These are phyloP conservation scores for Centroberyx gerrardi DNA, from an alignment of 2,797 vertebrate species.

Conservation along the genomic window DNA sequence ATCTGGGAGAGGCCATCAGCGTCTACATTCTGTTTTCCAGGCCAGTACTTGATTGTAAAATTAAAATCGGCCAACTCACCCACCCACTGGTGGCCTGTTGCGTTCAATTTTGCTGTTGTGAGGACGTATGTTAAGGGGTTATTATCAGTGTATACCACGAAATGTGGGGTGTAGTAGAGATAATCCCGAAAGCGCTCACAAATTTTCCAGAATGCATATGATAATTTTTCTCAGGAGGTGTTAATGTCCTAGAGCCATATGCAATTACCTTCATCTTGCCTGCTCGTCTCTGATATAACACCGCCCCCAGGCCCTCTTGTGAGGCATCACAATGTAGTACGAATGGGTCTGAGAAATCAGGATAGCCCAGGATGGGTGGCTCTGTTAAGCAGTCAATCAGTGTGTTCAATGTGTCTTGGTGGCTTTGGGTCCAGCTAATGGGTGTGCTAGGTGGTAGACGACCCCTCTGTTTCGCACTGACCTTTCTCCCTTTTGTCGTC, in stretches of 20 bases:
- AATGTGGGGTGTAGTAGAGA: neutral
- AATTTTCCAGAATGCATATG: conserved; percentile 11
- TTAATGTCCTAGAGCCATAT: conserved; percentile 1
- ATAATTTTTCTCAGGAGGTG: neutral
- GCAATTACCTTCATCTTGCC: neutral
- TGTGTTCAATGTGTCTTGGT: neutral
- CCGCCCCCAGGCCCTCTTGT: neutral
- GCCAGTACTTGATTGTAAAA: conserved; percentile 14
- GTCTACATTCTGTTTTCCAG: neutral
- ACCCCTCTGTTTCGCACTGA: no score
- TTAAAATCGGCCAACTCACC: conserved; percentile 16
- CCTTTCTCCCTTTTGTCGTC: no score
- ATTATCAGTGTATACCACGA: no score
- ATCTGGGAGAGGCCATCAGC: conserved; percentile 2
- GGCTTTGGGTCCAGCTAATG: neutral
- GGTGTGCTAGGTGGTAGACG: no score
- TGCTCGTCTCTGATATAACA: neutral
- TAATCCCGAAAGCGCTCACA: neutral
- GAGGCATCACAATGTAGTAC: neutral
- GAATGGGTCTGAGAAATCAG: neutral
- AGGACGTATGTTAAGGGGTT: neutral
- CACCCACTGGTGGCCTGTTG: neutral
- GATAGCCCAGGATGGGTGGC: neutral
- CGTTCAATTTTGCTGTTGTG: conserved; percentile 9
- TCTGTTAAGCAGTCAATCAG: neutral